Evolutionary conservation across 2,797 vertebrate species (phyloP).

Genomic region (Rhadinocentrus ornatus): DNA sequence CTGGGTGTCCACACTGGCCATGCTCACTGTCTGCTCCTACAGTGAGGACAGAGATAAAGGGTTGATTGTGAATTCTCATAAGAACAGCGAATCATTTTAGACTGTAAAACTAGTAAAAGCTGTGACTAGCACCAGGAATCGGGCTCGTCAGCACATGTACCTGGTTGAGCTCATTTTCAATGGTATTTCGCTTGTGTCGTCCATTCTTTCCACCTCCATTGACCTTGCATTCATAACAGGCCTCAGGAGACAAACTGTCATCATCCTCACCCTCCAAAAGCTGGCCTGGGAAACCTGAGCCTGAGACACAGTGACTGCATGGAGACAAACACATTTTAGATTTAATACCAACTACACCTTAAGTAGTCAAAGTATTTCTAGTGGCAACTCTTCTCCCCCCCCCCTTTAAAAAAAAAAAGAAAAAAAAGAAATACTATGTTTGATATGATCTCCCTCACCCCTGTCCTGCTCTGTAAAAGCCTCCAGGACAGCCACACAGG

Average conservation of each 20-base stretch:
- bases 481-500: constrained; percentile 92
- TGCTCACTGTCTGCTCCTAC: constrained; percentile 80
- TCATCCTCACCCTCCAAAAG: constrained; percentile 81
- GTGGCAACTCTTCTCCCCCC: neutral
- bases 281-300: constrained; percentile 87
- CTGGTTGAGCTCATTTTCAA: constrained; percentile 78
- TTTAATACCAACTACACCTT: neutral
- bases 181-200: constrained; percentile 83
- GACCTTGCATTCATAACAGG: constrained; percentile 96
- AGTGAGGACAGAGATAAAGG: neutral
- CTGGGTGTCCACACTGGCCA: constrained; percentile 90
- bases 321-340: constrained; percentile 17
- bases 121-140: neutral
- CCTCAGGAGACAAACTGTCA: constrained; percentile 88
- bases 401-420: neutral
- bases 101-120: neutral
- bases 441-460: constrained; percentile 83
- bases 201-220: constrained; percentile 86
- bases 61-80: neutral
- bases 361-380: neutral
- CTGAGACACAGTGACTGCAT: constrained; percentile 91
- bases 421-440: neutral
- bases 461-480: constrained; percentile 92
- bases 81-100: neutral
- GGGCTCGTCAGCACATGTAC: constrained; percentile 40